Evolutionary conservation across 2,888 invertebrate genomes (phyloP).

Genomic region (Agrenia bidenticulata): DNA sequence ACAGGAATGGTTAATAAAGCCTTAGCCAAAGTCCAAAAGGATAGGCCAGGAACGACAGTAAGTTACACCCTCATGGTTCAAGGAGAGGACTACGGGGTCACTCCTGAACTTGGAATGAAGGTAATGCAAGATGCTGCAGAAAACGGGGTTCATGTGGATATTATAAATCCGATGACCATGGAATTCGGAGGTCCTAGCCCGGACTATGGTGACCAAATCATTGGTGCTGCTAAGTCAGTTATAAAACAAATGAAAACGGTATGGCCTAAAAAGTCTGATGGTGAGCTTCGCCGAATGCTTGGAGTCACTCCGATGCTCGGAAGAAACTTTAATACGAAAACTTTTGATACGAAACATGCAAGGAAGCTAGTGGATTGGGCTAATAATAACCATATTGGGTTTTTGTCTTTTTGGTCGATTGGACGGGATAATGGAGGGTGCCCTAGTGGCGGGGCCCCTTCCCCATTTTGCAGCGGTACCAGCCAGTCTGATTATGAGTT

Average conservation of each 20-base stretch:
- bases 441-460: slow-evolving; percentile 36
- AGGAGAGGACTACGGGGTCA: slow-evolving; percentile 49
- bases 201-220: slow-evolving; percentile 48
- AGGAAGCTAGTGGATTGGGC: slow-evolving; percentile 45
- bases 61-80: slow-evolving; percentile 47
- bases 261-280: slow-evolving; percentile 47
- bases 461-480: slow-evolving; percentile 46
- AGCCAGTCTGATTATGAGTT: slow-evolving; percentile 45
- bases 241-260: slow-evolving; percentile 48
- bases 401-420: slow-evolving; percentile 46
- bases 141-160: slow-evolving; percentile 46
- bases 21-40: slow-evolving; percentile 41
- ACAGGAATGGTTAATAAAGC: slow-evolving; percentile 46
- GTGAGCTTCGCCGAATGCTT: slow-evolving; percentile 44
- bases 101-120: slow-evolving; percentile 43
- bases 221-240: slow-evolving; percentile 36
- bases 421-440: slow-evolving; percentile 47
- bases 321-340: slow-evolving; percentile 47
- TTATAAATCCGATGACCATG: slow-evolving; percentile 45
- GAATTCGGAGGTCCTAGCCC: slow-evolving; percentile 39
- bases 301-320: slow-evolving; percentile 50
- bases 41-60: slow-evolving; percentile 43
- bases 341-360: slow-evolving; percentile 43
- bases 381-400: slow-evolving; percentile 43
- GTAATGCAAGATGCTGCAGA: slow-evolving; percentile 40